phyloP scores from a whole-genome alignment of 1,140 invertebrate genomes.

The Coboldia fuscipes region DNA sequence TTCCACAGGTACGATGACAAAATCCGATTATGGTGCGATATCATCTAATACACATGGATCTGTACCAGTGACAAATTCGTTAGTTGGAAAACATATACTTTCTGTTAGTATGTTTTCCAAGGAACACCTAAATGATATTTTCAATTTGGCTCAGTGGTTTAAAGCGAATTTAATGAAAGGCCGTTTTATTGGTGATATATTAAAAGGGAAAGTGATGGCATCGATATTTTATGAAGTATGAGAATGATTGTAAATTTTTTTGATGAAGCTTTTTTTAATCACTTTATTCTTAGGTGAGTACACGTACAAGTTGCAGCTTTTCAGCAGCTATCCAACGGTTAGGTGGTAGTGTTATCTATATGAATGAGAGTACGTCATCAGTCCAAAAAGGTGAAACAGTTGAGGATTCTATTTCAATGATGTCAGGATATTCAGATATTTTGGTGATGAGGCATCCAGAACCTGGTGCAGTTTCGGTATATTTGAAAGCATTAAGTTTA shows the following conservation, averaged over 20 bases:
- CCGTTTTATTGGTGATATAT: slow-evolving; percentile 59
- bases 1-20: slow-evolving; percentile 24
- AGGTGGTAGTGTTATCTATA: slow-evolving; percentile 74
- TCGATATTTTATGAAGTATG: slow-evolving; percentile 96
- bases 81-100: slow-evolving; percentile 64
- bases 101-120: slow-evolving; percentile 72
- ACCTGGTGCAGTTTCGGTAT: slow-evolving; percentile 74
- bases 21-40: slow-evolving; percentile 17
- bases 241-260: no score
- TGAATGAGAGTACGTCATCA: slow-evolving; percentile 78
- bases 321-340: slow-evolving; percentile 87
- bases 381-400: slow-evolving; percentile 92
- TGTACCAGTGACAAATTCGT: slow-evolving; percentile 21
- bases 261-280: no score
- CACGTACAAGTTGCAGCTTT: slow-evolving; percentile 90
- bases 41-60: slow-evolving; percentile 15
- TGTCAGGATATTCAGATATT: slow-evolving; percentile 77
- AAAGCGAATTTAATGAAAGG: slow-evolving; percentile 66
- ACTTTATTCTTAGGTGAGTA: no score
- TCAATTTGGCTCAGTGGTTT: slow-evolving; percentile 80
- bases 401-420: slow-evolving; percentile 68
- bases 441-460: slow-evolving; percentile 86
- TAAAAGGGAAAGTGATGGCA: slow-evolving; percentile 87
- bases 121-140: slow-evolving; percentile 80
- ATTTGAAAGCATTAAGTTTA: slow-evolving; percentile 11